Base-by-base conservation (phyloP, 1,140 invertebrate species). In the Bombus terrestris region DNA sequence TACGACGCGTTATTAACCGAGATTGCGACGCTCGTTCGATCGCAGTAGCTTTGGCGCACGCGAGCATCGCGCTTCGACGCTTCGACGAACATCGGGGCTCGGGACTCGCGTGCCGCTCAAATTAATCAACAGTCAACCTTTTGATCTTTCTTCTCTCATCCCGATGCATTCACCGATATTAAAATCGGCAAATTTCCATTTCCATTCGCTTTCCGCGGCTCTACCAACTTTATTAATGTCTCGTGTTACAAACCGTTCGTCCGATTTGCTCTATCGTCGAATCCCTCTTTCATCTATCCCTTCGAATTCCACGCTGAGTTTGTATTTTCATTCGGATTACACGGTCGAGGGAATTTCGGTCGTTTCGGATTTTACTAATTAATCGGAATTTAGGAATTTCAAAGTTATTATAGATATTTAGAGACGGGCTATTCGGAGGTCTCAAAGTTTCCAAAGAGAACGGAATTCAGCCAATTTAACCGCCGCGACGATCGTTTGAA, bases 1-100 rank as follows among this genome's bases (percentile, higher is more conserved):
- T 43, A 28, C 28, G 35, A 35, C 15, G 1, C 62, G 22, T 66
- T 83, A 76, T 83, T 78, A 75, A 87, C 43, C 86, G 77, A 41
- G 28, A 32, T 35, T 59, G 59, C 72, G 77, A 82, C 68, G 64
- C 76, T 35, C 39, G 72, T 35, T 64, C 39, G 25, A 3, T 25
- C 32, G 25, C 15, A 3, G 37, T 15, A 25, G 47, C 35, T 74
- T 69, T 13, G 25, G 32, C 35, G 13, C 64, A 32, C 43, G 47
- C 77, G 32, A 80, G 6, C 75, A 22, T 53, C 47, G 1, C 32
- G 32, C 32, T 32, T 32, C 18, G 47, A 53, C 47, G 47, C 47
- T 53, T 32, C 32, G 32, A 32, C 32, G 32, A 32, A 32, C 32
- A 32, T 32, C 47, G 47, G 18, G 9, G 8, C 32, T 79, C 25